Evolutionary conservation across 2,113 vertebrate species (phyloP).

Genomic region (Ochotona curzoniae): DNA sequence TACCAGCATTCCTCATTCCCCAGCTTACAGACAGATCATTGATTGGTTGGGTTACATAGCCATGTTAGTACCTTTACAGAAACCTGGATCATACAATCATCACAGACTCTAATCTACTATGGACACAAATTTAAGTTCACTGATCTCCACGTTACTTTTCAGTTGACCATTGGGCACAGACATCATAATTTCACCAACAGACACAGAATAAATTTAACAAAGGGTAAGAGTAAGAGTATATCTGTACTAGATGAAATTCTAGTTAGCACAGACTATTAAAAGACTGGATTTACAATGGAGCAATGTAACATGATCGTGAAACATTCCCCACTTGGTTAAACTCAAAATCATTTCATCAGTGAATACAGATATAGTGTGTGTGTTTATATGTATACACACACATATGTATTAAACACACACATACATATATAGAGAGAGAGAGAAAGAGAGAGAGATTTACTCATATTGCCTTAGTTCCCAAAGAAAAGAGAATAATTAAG

Average conservation of each 20-base stretch:
- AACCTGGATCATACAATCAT: background rate
- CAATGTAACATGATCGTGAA: background rate
- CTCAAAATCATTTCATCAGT: background rate
- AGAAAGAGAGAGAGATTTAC: background rate
- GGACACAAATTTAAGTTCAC: background rate
- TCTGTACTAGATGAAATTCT: background rate
- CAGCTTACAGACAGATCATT: background rate
- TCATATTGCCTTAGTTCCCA: background rate
- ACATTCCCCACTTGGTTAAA: background rate
- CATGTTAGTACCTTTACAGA: background rate
- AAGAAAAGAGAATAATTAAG: background rate
- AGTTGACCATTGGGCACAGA: background rate
- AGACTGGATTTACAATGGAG: background rate
- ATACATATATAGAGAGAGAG: no score
- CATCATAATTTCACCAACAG: background rate
- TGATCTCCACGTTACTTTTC: background rate
- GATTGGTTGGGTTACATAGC: no score
- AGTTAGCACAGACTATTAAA: background rate
- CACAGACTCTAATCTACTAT: background rate
- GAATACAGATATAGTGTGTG: background rate
- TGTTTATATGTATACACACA: background rate
- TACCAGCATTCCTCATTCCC: background rate
- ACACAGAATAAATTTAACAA: background rate
- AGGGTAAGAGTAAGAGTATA: slow-evolving; percentile 7
- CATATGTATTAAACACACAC: no score